phyloP scores from a whole-genome alignment of 2,888 invertebrate species.

The Spicauda simplicius region DNA sequence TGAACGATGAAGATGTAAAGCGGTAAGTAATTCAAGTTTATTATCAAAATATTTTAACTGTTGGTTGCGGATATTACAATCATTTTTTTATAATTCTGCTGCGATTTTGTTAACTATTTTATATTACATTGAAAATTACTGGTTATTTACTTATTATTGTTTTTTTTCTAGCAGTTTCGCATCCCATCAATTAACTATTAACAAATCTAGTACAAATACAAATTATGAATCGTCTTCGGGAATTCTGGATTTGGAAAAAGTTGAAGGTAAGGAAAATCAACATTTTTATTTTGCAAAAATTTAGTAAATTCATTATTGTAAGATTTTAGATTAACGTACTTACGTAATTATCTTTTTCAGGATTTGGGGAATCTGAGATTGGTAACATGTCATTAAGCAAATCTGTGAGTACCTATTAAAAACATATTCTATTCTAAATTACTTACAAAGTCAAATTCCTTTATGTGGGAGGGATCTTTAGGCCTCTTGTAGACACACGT shows the following conservation, averaged over 20 bases:
- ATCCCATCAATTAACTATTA: conserved; percentile 44
- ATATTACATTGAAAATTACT: background rate
- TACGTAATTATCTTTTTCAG: conserved; percentile 45
- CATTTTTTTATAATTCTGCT: background rate
- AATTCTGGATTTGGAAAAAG: conserved; percentile 69
- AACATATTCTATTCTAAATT: no score
- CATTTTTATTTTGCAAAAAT: no score
- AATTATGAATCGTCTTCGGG: conserved; percentile 71
- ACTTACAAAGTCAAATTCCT: no score
- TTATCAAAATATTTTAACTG: background rate
- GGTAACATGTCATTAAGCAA: conserved; percentile 63
- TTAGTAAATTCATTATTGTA: no score
- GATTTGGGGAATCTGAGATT: conserved; percentile 66
- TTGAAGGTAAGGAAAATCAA: conserved; percentile 61
- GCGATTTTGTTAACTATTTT: background rate
- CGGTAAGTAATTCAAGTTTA: conserved; percentile 46
- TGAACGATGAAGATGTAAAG: conserved; percentile 56
- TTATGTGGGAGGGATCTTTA: no score
- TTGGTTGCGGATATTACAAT: background rate
- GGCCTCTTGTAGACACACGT: no score
- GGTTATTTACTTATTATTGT: background rate
- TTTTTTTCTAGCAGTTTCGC: conserved; percentile 38
- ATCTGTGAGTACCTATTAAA: conserved; percentile 61
- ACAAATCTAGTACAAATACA: conserved; percentile 42
- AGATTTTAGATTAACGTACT: background rate